Percentiles rank a stretch among this genome's conserved stretches.
phyloP scores from a whole-genome alignment of 2,797 vertebrate genomes.

The Bucorvus abyssinicus region DNA sequence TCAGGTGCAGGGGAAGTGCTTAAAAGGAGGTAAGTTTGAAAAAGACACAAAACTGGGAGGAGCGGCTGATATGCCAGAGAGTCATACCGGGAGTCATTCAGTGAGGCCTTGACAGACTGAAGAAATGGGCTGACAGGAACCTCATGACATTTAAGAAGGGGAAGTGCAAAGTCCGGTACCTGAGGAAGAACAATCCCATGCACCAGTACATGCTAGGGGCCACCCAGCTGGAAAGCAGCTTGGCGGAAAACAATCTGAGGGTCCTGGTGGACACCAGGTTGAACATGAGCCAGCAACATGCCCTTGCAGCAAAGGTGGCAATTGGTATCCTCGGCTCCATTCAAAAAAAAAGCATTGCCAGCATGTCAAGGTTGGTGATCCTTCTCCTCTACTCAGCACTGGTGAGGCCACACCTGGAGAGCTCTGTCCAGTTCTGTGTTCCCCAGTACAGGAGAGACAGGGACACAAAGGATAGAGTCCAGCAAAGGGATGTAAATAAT shows the following conservation, averaged over 20 bases:
- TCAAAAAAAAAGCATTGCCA: neutral
- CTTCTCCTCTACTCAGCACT: no score
- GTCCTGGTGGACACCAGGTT: neutral
- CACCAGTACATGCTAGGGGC: neutral
- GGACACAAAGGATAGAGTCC: neutral
- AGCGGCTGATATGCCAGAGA: accelerated
- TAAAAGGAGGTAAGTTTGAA: neutral
- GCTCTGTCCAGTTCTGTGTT: neutral
- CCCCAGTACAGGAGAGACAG: neutral
- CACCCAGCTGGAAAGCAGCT: neutral
- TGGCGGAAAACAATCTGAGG: neutral
- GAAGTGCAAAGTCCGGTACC: no score
- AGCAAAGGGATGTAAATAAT: neutral
- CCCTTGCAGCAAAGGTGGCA: neutral
- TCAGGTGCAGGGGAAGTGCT: neutral
- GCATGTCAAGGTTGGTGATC: neutral
- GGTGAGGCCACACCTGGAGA: neutral
- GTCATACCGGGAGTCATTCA: neutral
- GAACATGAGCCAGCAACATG: neutral
- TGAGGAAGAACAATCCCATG: neutral
- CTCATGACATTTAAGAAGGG: no score
- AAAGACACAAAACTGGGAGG: neutral
- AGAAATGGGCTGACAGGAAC: neutral
- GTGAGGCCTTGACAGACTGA: neutral
- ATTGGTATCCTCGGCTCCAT: neutral